These are phyloP conservation scores for Anser brachyrhynchus DNA, from an alignment of 2,113 vertebrate species.

Conservation along the genomic window DNA sequence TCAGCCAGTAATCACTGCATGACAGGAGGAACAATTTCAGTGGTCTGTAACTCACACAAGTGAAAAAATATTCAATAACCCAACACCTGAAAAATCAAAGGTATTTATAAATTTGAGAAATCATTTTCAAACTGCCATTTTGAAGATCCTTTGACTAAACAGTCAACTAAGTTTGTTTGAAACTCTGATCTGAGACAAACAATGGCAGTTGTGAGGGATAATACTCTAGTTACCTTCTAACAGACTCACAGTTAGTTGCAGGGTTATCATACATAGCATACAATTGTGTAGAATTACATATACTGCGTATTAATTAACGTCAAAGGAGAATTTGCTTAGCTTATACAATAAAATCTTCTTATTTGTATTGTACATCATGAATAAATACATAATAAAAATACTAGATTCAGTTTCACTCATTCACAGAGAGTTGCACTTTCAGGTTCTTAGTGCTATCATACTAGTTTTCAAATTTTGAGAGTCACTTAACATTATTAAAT, in stretches of 20 bases:
- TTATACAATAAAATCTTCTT: not conserved
- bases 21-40: not conserved
- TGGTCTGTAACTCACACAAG: not conserved
- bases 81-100: not conserved
- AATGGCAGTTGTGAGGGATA: not conserved
- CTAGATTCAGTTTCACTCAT: not conserved
- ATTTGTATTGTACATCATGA: not conserved
- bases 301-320: not conserved
- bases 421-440: not conserved
- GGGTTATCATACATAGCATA: not conserved
- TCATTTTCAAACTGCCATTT: not conserved
- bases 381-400: not conserved
- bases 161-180: not conserved
- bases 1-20: not conserved
- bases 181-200: not conserved
- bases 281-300: not conserved
- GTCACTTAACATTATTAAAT: not conserved
- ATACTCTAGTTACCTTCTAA: not conserved
- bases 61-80: not conserved
- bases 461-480: not conserved
- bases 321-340: not conserved
- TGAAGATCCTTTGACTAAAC: not conserved
- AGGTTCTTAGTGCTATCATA: not conserved
- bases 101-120: not conserved
- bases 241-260: not conserved